Percentiles rank a stretch among this genome's conserved stretches.
Conservation (phyloP, 2,113 vertebrate species). For the Montifringilla adamsi region DNA sequence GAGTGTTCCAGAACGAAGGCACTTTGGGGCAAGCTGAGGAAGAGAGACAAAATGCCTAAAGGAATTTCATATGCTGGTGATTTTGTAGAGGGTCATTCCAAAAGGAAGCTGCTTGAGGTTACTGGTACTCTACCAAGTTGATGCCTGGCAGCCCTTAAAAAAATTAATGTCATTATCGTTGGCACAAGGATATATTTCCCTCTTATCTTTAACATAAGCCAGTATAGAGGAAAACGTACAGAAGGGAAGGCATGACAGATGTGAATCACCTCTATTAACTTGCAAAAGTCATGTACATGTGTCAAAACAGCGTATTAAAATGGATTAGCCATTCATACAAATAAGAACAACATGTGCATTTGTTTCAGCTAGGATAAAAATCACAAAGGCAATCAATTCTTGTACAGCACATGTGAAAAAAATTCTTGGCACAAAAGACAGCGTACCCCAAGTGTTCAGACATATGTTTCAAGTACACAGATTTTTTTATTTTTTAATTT, state of each 20-base stretch:
- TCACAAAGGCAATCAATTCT: slow-evolving; percentile 47
- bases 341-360: slow-evolving; percentile 60
- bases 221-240: neutral
- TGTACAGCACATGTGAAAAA: neutral
- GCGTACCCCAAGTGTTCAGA: neutral
- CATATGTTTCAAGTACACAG: neutral
- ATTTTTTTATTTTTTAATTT: neutral
- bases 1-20: neutral
- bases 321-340: slow-evolving; percentile 64
- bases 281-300: slow-evolving; percentile 56
- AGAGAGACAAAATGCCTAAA: neutral
- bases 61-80: neutral
- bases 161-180: neutral
- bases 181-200: neutral
- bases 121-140: neutral
- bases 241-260: slow-evolving; percentile 21
- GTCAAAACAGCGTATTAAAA: slow-evolving; percentile 59
- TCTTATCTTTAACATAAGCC: neutral
- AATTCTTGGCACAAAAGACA: neutral
- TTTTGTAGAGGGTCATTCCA: neutral
- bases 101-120: neutral
- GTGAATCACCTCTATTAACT: slow-evolving; percentile 54
- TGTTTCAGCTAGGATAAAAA: slow-evolving; percentile 50
- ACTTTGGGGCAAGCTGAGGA: neutral
- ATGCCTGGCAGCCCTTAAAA: neutral